Percentiles rank a stretch among this genome's conserved stretches.
phyloP scores from a whole-genome alignment of 2,888 invertebrate genomes.

The Troides helena region DNA sequence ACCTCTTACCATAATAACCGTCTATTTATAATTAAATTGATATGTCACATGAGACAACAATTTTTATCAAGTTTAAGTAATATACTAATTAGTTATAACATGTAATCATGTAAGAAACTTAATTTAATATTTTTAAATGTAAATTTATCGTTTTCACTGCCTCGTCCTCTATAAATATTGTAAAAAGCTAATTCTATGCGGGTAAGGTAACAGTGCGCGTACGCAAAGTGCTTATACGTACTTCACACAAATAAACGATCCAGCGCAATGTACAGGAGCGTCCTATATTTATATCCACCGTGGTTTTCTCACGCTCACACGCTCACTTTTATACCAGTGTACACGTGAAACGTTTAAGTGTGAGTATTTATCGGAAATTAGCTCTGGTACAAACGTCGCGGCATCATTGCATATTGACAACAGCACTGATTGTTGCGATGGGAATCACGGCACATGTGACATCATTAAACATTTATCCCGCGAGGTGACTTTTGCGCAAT shows the following conservation, averaged over 20 bases:
- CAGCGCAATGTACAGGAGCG: constrained; percentile 56
- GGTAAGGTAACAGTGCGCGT: constrained; percentile 57
- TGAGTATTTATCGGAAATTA: constrained; percentile 74
- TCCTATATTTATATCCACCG: constrained; percentile 59
- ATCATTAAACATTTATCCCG: constrained; percentile 65
- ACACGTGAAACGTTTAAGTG: constrained; percentile 48
- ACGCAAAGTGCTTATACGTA: constrained; percentile 37
- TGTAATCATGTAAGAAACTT: not conserved
- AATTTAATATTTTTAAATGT: constrained; percentile 32
- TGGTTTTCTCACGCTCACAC: constrained; percentile 78
- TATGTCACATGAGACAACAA: not conserved
- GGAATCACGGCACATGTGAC: constrained; percentile 65
- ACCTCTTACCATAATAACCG: not conserved
- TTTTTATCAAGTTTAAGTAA: not conserved
- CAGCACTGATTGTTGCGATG: constrained; percentile 63
- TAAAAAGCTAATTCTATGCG: constrained; percentile 63
- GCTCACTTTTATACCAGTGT: constrained; percentile 54
- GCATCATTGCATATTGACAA: constrained; percentile 71
- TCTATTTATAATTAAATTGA: not conserved
- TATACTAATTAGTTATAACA: not conserved
- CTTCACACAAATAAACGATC: constrained; percentile 47
- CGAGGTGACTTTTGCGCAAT: constrained; percentile 53
- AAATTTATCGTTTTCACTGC: constrained; percentile 67
- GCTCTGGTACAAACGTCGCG: constrained; percentile 65
- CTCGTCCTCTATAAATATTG: constrained; percentile 65